Percentiles rank a stretch among this genome's conserved stretches.
phyloP scores from a whole-genome alignment of 2,797 vertebrate genomes.

The Darevskia mixta region DNA sequence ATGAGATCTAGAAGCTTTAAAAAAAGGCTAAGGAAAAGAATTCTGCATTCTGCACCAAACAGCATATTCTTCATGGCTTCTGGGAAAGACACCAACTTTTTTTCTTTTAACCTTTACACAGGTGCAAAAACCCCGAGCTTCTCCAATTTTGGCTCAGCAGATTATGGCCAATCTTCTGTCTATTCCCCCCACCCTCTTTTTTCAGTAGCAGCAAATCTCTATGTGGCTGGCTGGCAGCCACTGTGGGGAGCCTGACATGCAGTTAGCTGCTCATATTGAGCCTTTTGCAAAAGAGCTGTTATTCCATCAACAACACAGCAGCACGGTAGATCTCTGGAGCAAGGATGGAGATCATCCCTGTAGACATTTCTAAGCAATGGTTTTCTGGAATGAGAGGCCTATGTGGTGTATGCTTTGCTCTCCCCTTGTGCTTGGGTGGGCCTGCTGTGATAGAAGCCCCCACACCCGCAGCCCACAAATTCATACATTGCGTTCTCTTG shows the following conservation, averaged over 20 bases:
- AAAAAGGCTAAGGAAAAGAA: no score
- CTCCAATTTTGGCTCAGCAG: background rate
- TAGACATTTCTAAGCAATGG: background rate
- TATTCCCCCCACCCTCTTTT: background rate
- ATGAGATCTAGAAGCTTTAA: background rate
- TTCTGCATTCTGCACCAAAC: background rate
- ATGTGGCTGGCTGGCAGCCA: background rate
- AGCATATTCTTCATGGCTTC: background rate
- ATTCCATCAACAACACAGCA: constrained; percentile 17
- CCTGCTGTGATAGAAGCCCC: background rate
- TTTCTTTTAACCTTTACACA: background rate
- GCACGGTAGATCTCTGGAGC: background rate
- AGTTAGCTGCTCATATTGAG: constrained; percentile 24
- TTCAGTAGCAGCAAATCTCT: background rate
- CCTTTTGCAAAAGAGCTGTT: background rate
- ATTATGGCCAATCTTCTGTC: background rate
- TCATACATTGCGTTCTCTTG: background rate
- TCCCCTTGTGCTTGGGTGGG: background rate
- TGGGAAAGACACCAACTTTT: background rate
- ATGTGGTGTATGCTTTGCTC: background rate
- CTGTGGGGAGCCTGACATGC: background rate
- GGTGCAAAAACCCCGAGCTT: background rate
- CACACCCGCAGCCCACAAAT: background rate
- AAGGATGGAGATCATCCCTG: background rate
- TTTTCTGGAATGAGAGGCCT: background rate